These are phyloP conservation scores for Pelvicachromis taeniatus DNA, from an alignment of 2,113 vertebrate genomes.

Conservation along the genomic window DNA sequence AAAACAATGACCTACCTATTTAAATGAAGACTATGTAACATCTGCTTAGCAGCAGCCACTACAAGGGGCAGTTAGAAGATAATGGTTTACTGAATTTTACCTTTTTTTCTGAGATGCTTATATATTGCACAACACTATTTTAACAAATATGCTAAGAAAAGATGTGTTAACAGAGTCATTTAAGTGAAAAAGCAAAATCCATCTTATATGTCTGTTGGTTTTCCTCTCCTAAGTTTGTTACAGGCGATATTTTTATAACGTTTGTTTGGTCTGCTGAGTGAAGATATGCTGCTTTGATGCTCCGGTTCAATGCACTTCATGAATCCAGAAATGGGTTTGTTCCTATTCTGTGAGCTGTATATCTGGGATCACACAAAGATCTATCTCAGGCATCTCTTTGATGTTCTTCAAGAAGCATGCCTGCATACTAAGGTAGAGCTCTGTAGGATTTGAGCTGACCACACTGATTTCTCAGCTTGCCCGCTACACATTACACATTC, in stretches of 20 bases:
- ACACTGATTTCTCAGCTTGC: constrained; percentile 5
- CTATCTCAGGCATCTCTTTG: constrained; percentile 62
- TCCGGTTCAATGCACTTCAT: background rate
- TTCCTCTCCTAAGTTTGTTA: background rate
- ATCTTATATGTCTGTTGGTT: background rate
- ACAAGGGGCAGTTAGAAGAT: background rate
- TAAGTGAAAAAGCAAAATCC: background rate
- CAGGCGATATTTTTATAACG: background rate
- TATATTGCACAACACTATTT: background rate
- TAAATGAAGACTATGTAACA: background rate
- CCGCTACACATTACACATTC: constrained; percentile 21
- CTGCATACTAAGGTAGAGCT: constrained; percentile 51
- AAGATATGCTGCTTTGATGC: background rate
- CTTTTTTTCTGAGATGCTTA: background rate
- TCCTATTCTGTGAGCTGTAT: background rate
- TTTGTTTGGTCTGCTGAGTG: constrained; percentile 19
- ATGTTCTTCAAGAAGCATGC: constrained; percentile 46
- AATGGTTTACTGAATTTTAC: background rate
- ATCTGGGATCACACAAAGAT: constrained; percentile 22
- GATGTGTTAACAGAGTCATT: background rate
- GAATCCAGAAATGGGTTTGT: constrained; percentile 12
- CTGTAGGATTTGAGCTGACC: constrained; percentile 29
- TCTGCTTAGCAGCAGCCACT: background rate
- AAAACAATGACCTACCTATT: background rate
- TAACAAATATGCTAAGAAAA: background rate